Percentiles rank a stretch among this genome's conserved stretches.
phyloP scores from a whole-genome alignment of 2,888 invertebrate species.

The Crematogaster levior region DNA sequence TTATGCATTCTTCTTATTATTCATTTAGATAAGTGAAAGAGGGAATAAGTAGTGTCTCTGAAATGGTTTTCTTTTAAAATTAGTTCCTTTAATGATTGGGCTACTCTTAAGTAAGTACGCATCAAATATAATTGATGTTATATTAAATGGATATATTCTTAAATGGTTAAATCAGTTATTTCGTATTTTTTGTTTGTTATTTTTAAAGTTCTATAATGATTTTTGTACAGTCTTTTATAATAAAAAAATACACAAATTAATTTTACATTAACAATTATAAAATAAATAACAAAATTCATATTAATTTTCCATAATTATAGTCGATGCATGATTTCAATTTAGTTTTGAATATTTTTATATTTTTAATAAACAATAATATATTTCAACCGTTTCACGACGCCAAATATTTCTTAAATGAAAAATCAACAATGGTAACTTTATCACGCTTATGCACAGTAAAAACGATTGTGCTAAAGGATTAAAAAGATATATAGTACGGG shows the following conservation, averaged over 20 bases:
- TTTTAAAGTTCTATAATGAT: not conserved
- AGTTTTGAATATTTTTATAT: not conserved
- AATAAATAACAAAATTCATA: not conserved
- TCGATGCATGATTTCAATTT: not conserved
- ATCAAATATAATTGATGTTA: not conserved
- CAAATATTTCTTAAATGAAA: conserved; percentile 13
- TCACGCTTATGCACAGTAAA: not conserved
- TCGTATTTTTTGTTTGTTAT: not conserved
- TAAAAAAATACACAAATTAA: not conserved
- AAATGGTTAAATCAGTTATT: not conserved
- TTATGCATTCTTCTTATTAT: not conserved
- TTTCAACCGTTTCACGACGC: not conserved
- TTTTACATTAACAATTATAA: not conserved
- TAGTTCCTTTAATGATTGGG: not conserved
- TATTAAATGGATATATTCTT: not conserved
- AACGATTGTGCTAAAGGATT: not conserved
- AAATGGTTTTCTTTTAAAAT: conserved; percentile 1
- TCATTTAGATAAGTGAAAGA: not conserved
- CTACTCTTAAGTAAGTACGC: not conserved
- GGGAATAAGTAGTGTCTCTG: not conserved
- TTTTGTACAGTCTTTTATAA: not conserved
- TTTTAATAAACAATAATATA: not conserved
- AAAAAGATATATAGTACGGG: not conserved
- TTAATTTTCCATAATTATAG: not conserved
- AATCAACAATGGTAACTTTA: not conserved